Evolutionary conservation across 1,140 invertebrate species (phyloP), one percentile per base, ranked within the genome.

Genomic region (Zaprionus camerounensis): DNA sequence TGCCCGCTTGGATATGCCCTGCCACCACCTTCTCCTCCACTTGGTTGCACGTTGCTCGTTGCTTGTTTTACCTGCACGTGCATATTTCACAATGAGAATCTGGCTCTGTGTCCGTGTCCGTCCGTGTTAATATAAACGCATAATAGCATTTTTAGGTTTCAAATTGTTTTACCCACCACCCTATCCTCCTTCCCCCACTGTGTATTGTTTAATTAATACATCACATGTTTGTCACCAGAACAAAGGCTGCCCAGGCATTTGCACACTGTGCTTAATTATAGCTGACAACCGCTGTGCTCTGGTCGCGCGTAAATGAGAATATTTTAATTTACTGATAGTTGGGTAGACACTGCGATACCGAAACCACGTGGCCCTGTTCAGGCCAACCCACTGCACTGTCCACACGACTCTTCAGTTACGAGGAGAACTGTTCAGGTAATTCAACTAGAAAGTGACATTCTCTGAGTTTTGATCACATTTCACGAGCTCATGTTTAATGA

Each of bases 61-160:
- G 2, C n/a, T 46, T 11, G 46, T 55, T 61, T 63, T 55, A 28
- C 59, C 36, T 20, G 67, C 57, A 70, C 57, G 66, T 69, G 66
- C 46, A 51, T 51, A 51, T 26, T 69, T 51, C 56, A 55, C 58
- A 28, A 38, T 61, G 15, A 57, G 53, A 55, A 31, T 46, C 31
- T 67, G 36, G 36, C 26, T n/a, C 22, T 36, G 22, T 46, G 55
- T 46, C 17, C n/a, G 46, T 68, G 63, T 51, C 70, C 59, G 59
- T 82, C 70, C 69, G 68, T 82, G 85, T 90, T 90, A 90, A 90
- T 90, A 85, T 76, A 90, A 85, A 90, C 86, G 82, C 85, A 90
- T 91, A 90, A 90, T 77, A 73, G 67, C 82, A 82, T 91, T 82
- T 90, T 85, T 90, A 70, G 81, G 76, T 90, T 72, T 85, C 75